phyloP scores from a whole-genome alignment of 1,140 invertebrate genomes.

The Cotesia chilonis region DNA sequence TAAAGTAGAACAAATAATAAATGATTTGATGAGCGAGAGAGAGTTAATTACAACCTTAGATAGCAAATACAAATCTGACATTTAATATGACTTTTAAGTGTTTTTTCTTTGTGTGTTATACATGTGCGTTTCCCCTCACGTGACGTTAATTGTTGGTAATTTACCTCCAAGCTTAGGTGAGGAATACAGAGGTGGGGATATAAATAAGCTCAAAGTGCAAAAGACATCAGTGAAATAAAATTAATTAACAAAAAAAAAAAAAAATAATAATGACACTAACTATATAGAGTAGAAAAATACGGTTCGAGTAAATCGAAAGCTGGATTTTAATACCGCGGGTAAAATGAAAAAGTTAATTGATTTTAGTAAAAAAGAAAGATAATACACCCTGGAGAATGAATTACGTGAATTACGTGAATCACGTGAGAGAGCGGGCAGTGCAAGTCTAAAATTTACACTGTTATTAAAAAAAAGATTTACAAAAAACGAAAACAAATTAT shows the following conservation, averaged over 20 bases:
- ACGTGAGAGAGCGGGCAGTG: constrained; percentile 61
- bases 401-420: constrained; percentile 44
- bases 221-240: constrained; percentile 8
- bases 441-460: constrained; percentile 46
- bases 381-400: constrained; percentile 37
- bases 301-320: constrained; percentile 8
- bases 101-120: constrained; percentile 7
- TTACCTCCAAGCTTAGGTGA: constrained; percentile 35
- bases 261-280: not conserved
- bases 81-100: constrained; percentile 23
- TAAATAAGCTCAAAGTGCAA: constrained; percentile 16
- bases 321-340: constrained; percentile 24
- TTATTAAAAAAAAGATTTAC: constrained; percentile 15
- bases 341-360: constrained; percentile 27
- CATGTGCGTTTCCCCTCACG: constrained; percentile 17
- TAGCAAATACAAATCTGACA: constrained; percentile 31
- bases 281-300: not conserved
- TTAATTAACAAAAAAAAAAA: constrained; percentile 14
- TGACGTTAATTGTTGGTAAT: constrained; percentile 37
- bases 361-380: constrained; percentile 29
- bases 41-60: constrained; percentile 30
- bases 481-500: constrained; percentile 23
- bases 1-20: constrained; percentile 28
- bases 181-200: constrained; percentile 20
- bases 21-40: constrained; percentile 29